phyloP scores from a whole-genome alignment of 2,113 vertebrate genomes.

The Galeopterus variegatus region DNA sequence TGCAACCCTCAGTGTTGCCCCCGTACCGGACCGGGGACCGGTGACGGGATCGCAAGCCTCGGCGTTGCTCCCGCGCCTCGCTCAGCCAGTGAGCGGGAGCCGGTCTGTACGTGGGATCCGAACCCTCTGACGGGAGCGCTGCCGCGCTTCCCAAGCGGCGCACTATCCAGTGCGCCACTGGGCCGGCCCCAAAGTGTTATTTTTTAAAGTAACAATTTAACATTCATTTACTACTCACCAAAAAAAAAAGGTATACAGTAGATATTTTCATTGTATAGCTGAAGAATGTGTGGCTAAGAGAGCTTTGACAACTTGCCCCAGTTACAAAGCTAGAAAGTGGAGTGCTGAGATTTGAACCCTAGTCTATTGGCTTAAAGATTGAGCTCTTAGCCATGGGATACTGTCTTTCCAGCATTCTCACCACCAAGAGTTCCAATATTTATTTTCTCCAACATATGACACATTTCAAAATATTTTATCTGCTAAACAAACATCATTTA shows the following conservation, averaged over 20 bases:
- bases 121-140: too few relatives aligned
- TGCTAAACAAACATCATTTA: background rate
- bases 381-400: background rate
- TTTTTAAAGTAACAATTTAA: background rate
- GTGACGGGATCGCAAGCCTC: too few relatives aligned
- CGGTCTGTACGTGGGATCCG: too few relatives aligned
- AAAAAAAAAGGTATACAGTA: background rate
- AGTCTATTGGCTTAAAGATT: too few relatives aligned
- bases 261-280: slow-evolving; percentile 5
- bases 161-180: too few relatives aligned
- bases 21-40: too few relatives aligned
- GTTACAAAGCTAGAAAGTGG: background rate
- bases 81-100: too few relatives aligned
- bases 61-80: too few relatives aligned
- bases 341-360: background rate
- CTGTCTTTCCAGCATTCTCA: background rate
- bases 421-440: background rate
- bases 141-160: too few relatives aligned
- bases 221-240: slow-evolving; percentile 10
- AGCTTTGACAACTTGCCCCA: background rate
- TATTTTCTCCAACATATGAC: slow-evolving; percentile 4
- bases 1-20: too few relatives aligned
- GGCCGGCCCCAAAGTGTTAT: background rate
- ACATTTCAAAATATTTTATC: slow-evolving; percentile 50
- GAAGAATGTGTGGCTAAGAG: slow-evolving; percentile 19